phyloP scores from a whole-genome alignment of 1,140 invertebrate genomes.

The Pseudomyrmex sp. region DNA sequence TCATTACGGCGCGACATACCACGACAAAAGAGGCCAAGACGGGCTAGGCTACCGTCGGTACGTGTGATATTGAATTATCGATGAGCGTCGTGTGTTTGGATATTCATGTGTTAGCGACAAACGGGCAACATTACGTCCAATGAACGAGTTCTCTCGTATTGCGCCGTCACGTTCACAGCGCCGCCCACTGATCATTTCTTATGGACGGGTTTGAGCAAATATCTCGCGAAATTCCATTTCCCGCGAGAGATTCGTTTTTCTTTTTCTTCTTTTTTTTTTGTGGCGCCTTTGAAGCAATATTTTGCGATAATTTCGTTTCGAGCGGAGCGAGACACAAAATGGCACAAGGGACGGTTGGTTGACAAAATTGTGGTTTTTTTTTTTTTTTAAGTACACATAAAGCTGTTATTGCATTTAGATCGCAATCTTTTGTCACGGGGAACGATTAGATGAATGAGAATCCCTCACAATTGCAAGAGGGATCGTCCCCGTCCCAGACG shows the following conservation, averaged over 20 bases:
- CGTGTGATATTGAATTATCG: constrained; percentile 82
- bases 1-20: constrained; percentile 80
- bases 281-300: constrained; percentile 15
- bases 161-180: constrained; percentile 48
- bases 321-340: too few species aligned
- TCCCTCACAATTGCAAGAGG: too few species aligned
- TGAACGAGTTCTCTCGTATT: constrained; percentile 56
- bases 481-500: neutral
- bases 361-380: too few species aligned
- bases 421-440: neutral
- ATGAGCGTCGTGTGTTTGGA: constrained; percentile 77
- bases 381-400: too few species aligned
- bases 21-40: constrained; percentile 68
- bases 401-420: too few species aligned
- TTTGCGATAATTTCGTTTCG: neutral
- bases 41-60: constrained; percentile 60
- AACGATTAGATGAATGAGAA: too few species aligned
- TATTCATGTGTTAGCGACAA: constrained; percentile 77
- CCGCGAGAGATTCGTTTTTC: neutral
- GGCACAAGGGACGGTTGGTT: neutral
- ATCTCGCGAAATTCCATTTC: neutral
- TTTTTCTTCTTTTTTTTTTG: neutral
- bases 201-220: constrained; percentile 34
- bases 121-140: constrained; percentile 65
- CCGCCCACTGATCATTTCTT: constrained; percentile 56